Conservation (phyloP, 2,888 invertebrate genomes). For the Acleris sparsana region DNA sequence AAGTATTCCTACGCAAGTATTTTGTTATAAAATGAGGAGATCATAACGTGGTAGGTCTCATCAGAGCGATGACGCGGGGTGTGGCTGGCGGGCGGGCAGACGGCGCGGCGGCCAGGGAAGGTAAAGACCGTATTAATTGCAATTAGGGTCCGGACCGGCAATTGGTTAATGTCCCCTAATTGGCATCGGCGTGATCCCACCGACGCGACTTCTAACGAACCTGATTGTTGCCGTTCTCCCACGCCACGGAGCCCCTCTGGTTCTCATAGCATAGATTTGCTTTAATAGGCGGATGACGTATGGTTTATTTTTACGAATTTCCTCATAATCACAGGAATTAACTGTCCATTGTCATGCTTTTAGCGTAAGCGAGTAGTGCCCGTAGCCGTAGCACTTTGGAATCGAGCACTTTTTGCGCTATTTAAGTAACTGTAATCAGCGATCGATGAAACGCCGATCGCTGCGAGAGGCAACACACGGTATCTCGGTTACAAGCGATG, state of each 20-base stretch:
- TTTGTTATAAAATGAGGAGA: too few relatives aligned
- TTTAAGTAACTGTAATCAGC: neutral
- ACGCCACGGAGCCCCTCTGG: conserved; percentile 6
- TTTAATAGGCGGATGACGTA: conserved; percentile 7
- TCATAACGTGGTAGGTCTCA: too few relatives aligned
- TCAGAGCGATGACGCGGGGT: too few relatives aligned
- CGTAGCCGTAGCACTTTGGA: conserved; percentile 19
- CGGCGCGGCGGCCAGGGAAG: neutral
- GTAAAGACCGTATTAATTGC: conserved; percentile 51
- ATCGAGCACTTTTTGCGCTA: conserved; percentile 7
- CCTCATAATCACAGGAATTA: conserved; percentile 17
- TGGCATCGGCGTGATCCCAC: conserved; percentile 56
- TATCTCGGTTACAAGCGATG: too few relatives aligned
- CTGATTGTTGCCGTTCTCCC: conserved; percentile 31
- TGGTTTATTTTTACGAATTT: conserved; percentile 14
- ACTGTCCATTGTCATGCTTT: conserved; percentile 12
- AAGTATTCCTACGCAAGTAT: too few relatives aligned
- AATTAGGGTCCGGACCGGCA: conserved; percentile 49
- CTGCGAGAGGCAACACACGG: too few relatives aligned
- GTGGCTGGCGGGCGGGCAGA: too few relatives aligned
- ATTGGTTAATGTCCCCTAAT: conserved; percentile 60
- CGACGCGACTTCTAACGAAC: conserved; percentile 22
- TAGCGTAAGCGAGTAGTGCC: conserved; percentile 20
- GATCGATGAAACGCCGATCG: too few relatives aligned
- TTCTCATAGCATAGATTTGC: conserved; percentile 6